These are phyloP conservation scores for Dasyprocta punctata DNA, from an alignment of 2,113 vertebrate genomes.

Conservation along the genomic window DNA sequence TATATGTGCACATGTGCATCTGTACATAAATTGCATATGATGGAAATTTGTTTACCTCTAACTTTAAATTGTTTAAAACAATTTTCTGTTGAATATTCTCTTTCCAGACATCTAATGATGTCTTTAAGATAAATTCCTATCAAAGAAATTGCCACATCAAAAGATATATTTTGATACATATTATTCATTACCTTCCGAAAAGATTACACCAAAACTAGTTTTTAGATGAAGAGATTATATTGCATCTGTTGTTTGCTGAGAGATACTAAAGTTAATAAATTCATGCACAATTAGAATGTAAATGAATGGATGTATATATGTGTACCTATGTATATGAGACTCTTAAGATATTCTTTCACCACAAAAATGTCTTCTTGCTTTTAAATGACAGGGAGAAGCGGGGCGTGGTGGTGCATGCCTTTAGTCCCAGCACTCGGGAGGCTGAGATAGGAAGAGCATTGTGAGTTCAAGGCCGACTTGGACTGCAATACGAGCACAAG, in stretches of 20 bases:
- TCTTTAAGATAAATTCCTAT: slow-evolving; percentile 16
- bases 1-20: not conserved
- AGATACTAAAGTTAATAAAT: slow-evolving; percentile 22
- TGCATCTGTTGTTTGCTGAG: not conserved
- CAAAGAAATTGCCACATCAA: not conserved
- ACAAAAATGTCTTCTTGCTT: slow-evolving; percentile 28
- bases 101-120: not conserved
- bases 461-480: no score
- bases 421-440: no score
- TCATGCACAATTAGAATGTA: slow-evolving; percentile 36
- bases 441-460: no score
- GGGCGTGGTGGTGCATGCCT: no score
- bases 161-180: not conserved
- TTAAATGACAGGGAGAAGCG: slow-evolving; percentile 45
- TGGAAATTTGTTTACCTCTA: not conserved
- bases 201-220: not conserved
- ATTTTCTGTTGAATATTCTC: not conserved
- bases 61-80: not conserved
- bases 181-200: not conserved
- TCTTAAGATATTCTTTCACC: slow-evolving; percentile 44
- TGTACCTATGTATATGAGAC: slow-evolving; percentile 34
- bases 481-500: no score
- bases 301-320: slow-evolving; percentile 21
- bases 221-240: not conserved
- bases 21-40: not conserved